Base-by-base conservation (phyloP, 2,888 invertebrate species). In the Entomobrya multifasciata region DNA sequence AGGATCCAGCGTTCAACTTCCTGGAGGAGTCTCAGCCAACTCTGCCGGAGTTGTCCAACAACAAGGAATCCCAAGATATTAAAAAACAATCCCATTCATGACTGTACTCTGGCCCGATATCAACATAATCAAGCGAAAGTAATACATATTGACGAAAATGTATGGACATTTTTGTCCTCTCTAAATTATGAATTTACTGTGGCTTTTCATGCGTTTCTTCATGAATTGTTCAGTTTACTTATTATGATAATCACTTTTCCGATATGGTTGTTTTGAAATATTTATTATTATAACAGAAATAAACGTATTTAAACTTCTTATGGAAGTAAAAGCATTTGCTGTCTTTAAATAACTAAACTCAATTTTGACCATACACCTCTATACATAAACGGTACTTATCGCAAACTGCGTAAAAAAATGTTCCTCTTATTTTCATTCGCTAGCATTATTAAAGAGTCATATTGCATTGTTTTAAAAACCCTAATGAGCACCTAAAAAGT, bases 31-130 rank as follows among this genome's bases (percentile, higher is more conserved):
- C 11, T 1, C 25, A 8, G 60, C 27, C 25, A 27, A 15, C 4
- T 25, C 60, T 27, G 60, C 27, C 25, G 60, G 36, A 36, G 36
- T 36, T 8, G 36, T 36, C 5, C 36, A 25, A 25, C 27, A 27
- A 25, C 67, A 36, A 67, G 67, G n/a, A n/a, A 3, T 67, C 44
- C 67, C 20, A 36, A 25, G 60, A 4, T 60, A 60, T 27, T 60
- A 4, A 60, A 5, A 15, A 52, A 4, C 1, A n/a, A 52, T 4
- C n/a, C 25, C 27, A 27, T 10, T 25, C 25, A 27, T 27, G 27
- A n/a, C 11, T n/a, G 52, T 2, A n/a, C 1, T n/a, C 17, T 47
- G 11, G 20, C 25, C 57, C 5, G 13, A 10, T 27, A 27, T 8
- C 27, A 8, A 27, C 17, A 17, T 17, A 52, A 52, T 52, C 57